These are phyloP conservation scores for Lepeophtheirus nordmannii DNA, from an alignment of 2,888 invertebrate genomes.

Conservation along the genomic window DNA sequence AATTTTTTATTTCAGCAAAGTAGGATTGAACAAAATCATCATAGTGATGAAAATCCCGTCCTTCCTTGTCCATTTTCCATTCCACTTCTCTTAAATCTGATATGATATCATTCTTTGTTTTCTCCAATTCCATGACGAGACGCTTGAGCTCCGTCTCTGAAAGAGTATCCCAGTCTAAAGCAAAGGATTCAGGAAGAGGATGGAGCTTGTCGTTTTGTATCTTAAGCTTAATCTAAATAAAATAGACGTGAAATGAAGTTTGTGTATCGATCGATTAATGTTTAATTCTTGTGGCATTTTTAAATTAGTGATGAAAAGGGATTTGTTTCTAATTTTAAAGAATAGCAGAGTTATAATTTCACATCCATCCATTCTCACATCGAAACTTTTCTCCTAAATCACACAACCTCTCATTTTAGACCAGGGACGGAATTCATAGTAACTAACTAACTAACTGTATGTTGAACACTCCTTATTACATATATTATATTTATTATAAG, in stretches of 20 bases:
- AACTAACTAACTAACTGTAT: too few relatives aligned
- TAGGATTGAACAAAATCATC: slow-evolving; percentile 22
- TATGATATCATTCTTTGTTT: slow-evolving; percentile 16
- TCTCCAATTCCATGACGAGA: slow-evolving; percentile 18
- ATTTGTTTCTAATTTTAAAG: too few relatives aligned
- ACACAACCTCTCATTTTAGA: too few relatives aligned
- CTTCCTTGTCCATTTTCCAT: slow-evolving; percentile 21
- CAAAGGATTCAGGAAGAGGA: slow-evolving; percentile 15
- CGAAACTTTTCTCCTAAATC: too few relatives aligned
- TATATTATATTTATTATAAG: too few relatives aligned
- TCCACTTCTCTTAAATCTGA: slow-evolving; percentile 18
- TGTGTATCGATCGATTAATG: not conserved
- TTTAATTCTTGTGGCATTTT: not conserved
- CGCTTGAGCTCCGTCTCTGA: slow-evolving; percentile 22
- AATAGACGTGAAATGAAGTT: not conserved
- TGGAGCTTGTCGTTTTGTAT: slow-evolving; percentile 23
- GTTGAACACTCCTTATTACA: too few relatives aligned
- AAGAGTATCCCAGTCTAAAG: slow-evolving; percentile 21
- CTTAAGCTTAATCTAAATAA: slow-evolving; percentile 13
- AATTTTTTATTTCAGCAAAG: slow-evolving; percentile 16
- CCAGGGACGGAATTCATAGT: too few relatives aligned
- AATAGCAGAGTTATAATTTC: too few relatives aligned
- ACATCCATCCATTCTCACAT: too few relatives aligned
- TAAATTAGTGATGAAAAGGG: too few relatives aligned
- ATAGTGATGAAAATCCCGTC: slow-evolving; percentile 22